Evolutionary conservation across 2,113 vertebrate species (phyloP), one percentile per base, ranked within the genome.

Genomic region (Heterotilapia buettikoferi): DNA sequence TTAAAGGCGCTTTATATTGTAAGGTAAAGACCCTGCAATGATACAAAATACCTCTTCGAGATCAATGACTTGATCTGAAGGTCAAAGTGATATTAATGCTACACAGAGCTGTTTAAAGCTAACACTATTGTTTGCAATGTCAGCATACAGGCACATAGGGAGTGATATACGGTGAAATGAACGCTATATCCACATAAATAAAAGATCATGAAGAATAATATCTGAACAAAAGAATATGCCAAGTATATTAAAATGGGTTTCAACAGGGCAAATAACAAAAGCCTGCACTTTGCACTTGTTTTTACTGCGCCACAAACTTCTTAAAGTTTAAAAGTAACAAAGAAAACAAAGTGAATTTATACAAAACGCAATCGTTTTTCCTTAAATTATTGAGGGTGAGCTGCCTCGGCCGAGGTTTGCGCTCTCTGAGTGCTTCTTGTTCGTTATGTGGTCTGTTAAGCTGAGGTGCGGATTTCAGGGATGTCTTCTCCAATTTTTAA

Each of bases 401-500:
- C 63, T 40, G 63, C 63, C 63, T 13, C 2, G 11, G 19, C 19
- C 13, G 33, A 40, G 6, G 33, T 68, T 68, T 40, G 33, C 19
- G 2, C 11, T 9, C 63, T 68, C 63, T 40, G 36, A 21, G 33
- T 40, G 61, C 33, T 66, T 66, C 61, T 38, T 68, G 33, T 21
- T 80, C 11, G 3, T 59, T 45, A 73, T 24, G 10, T 52, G 7
- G 2, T 82, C 38, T 54, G 40, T 54, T 63, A 38, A 29, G 36
- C 24, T 50, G 59, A 80, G 71, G 14, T 53, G 18, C 9, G 38
- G 13, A 31, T 59, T 61, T 73, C 24, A 71, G 5, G 50, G 61
- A 73, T 43, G 36, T 79, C 38, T 66, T n/a, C 33, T 86, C 16
- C 13, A 7, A 5, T 63, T 85, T 79, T 59, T 80, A 79, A 86